A percentile compares a stretch with the other conserved stretches of the same genome.
phyloP scores from a whole-genome alignment of 2,113 vertebrate genomes.

The Nibea coibor region DNA sequence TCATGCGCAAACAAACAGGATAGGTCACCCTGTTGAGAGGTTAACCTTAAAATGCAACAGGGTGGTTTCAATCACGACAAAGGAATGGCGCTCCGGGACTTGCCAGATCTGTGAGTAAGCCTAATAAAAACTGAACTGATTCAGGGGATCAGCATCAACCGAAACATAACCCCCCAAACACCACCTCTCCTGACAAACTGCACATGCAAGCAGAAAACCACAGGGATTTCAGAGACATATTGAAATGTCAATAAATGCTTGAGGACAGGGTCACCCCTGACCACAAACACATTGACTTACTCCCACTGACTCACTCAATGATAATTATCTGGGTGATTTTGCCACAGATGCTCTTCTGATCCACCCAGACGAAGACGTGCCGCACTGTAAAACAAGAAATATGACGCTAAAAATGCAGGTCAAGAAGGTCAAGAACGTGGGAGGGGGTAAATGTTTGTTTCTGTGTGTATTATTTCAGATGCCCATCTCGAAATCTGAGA shows the following conservation, averaged over 20 bases:
- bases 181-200: background rate
- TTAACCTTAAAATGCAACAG: background rate
- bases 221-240: conserved; percentile 18
- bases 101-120: conserved; percentile 13
- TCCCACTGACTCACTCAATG: conserved; percentile 35
- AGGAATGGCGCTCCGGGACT: background rate
- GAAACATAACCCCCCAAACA: background rate
- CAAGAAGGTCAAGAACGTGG: conserved; percentile 22
- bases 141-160: background rate
- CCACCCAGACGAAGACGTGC: background rate
- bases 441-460: background rate
- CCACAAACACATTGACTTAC: conserved; percentile 43
- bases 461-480: background rate
- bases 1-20: conserved; percentile 6
- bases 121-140: background rate
- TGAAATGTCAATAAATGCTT: conserved; percentile 42
- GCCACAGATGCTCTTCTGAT: conserved; percentile 17
- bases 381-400: background rate
- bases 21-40: background rate
- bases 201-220: conserved; percentile 1
- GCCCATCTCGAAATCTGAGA: conserved; percentile 8
- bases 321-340: conserved; percentile 24
- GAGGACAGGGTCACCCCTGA: conserved; percentile 34
- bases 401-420: background rate
- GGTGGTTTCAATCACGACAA: conserved; percentile 13